phyloP scores from a whole-genome alignment of 2,888 invertebrate species.

The Griposia aprilina region DNA sequence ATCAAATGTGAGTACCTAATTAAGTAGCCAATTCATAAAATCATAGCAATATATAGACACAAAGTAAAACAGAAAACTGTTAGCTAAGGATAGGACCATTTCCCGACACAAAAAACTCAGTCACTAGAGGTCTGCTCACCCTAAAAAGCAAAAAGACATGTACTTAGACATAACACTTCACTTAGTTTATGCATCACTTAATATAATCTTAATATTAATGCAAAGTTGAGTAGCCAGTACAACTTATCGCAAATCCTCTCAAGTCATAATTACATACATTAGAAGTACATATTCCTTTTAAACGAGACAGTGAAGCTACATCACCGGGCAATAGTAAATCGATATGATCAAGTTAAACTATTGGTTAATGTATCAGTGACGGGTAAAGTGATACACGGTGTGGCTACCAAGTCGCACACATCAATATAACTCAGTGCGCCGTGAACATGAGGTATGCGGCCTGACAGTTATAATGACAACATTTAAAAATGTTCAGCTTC shows the following conservation, averaged over 20 bases:
- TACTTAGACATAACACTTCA: slow-evolving; percentile 22
- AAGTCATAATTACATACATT: slow-evolving; percentile 55
- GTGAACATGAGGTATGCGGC: slow-evolving; percentile 69
- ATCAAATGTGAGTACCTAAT: not conserved
- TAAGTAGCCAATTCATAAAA: not conserved
- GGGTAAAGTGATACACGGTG: slow-evolving; percentile 82
- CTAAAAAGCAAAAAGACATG: slow-evolving; percentile 17
- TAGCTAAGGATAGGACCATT: not conserved
- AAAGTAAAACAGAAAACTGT: not conserved
- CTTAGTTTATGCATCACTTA: slow-evolving; percentile 52
- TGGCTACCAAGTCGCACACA: slow-evolving; percentile 83
- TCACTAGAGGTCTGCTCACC: not conserved
- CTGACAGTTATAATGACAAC: slow-evolving; percentile 62
- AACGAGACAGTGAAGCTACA: slow-evolving; percentile 79
- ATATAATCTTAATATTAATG: slow-evolving; percentile 38
- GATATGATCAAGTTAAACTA: slow-evolving; percentile 88
- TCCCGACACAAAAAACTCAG: not conserved
- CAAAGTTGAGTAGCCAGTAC: slow-evolving; percentile 39
- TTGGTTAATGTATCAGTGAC: slow-evolving; percentile 89
- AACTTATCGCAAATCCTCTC: slow-evolving; percentile 41
- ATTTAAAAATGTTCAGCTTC: slow-evolving; percentile 46
- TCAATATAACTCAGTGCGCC: slow-evolving; percentile 56
- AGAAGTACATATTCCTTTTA: slow-evolving; percentile 48
- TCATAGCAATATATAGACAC: not conserved
- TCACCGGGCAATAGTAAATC: slow-evolving; percentile 81